A percentile compares a stretch with the other conserved stretches of the same genome.
Evolutionary conservation across 2,888 invertebrate genomes (phyloP).

Genomic region (Ectemnius lituratus): DNA sequence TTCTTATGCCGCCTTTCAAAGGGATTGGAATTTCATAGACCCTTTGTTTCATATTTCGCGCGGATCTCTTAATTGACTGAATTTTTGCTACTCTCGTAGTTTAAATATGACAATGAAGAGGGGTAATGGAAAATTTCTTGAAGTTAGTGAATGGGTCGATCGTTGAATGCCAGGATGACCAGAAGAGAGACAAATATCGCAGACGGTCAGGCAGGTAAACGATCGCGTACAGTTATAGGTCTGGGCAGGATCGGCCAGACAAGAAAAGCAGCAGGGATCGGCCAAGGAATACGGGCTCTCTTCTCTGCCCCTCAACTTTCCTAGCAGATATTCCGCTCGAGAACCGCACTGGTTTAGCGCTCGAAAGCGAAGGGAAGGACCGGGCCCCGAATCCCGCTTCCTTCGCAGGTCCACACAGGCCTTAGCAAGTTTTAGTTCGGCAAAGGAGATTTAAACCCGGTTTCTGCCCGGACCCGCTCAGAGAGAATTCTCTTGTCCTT

Average conservation of each 20-base stretch:
- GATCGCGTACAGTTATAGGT: conserved; percentile 10
- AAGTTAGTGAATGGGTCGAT: neutral
- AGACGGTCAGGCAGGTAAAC: neutral
- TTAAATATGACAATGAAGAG: neutral
- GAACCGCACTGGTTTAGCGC: conserved; percentile 44
- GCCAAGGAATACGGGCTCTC: conserved; percentile 21
- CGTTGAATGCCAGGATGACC: neutral
- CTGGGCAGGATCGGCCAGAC: conserved; percentile 15
- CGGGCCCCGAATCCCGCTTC: conserved; percentile 17
- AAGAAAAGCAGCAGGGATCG: conserved; percentile 42
- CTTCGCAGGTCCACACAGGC: conserved; percentile 43
- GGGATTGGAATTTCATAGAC: too few species aligned
- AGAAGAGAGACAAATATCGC: neutral
- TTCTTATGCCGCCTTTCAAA: too few species aligned
- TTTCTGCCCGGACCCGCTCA: conserved; percentile 50
- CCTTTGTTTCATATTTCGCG: too few species aligned
- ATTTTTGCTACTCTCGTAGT: too few species aligned
- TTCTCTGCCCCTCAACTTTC: conserved; percentile 27
- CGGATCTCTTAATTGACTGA: too few species aligned
- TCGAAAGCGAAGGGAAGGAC: conserved; percentile 24
- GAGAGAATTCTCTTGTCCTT: conserved; percentile 54
- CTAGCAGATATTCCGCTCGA: conserved; percentile 44
- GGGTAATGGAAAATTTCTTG: neutral
- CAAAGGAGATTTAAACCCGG: conserved; percentile 63
- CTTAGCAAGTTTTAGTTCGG: conserved; percentile 35